Conservation (phyloP, 2,113 vertebrate genomes). For the Thamnaconus septentrionalis region DNA sequence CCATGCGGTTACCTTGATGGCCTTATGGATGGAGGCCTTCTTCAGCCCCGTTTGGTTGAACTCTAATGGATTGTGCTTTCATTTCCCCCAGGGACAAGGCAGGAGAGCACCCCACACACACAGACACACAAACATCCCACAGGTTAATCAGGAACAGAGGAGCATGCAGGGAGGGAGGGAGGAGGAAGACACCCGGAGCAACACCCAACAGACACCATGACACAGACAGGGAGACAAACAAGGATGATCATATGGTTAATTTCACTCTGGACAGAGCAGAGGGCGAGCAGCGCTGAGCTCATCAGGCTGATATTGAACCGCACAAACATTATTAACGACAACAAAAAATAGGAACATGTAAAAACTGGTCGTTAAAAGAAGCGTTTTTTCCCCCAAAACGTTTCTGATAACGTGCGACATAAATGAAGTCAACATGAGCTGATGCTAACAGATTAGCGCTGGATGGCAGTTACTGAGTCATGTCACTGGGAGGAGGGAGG, state of each 20-base stretch:
- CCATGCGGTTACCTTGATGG: conserved; percentile 88
- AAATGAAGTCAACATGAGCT: too few species aligned
- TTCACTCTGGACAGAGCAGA: conserved; percentile 26
- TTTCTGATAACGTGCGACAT: too few species aligned
- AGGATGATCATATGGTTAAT: conserved; percentile 59
- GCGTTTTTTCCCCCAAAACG: too few species aligned
- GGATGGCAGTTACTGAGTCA: too few species aligned
- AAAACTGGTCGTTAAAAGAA: too few species aligned
- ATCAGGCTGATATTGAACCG: not conserved
- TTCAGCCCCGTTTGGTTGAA: conserved; percentile 90
- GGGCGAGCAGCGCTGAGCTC: conserved; percentile 2
- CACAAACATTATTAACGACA: not conserved
- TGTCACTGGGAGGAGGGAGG: too few species aligned
- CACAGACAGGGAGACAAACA: conserved; percentile 54
- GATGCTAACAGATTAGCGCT: too few species aligned
- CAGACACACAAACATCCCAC: conserved; percentile 28
- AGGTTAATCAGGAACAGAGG: conserved; percentile 52
- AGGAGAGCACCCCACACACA: conserved; percentile 77
- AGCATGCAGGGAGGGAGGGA: conserved; percentile 45
- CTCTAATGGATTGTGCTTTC: conserved; percentile 97
- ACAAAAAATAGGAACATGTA: not conserved
- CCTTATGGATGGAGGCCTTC: conserved; percentile 90
- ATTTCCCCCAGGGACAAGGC: conserved; percentile 64
- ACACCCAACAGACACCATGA: conserved; percentile 25
- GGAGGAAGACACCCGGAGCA: conserved; percentile 4